A percentile compares a stretch with the other conserved stretches of the same genome.
Conservation (phyloP, 2,888 invertebrate species). For the Ophioninae sp. region DNA sequence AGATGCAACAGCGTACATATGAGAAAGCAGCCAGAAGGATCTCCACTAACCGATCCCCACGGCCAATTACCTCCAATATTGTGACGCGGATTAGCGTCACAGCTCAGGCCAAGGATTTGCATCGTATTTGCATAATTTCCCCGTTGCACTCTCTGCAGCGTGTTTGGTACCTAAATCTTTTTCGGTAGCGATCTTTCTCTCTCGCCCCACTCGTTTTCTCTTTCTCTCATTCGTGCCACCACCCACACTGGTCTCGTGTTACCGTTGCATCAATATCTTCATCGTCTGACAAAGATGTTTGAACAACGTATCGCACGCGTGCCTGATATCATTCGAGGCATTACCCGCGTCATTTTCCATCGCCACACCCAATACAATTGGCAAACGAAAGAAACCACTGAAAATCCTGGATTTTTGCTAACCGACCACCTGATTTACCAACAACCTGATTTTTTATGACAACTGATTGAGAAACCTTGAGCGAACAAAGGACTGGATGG, state of each 20-base stretch:
- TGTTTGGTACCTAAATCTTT: conserved; percentile 59
- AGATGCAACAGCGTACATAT: conserved; percentile 21
- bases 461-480: too few species aligned
- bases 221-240: neutral
- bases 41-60: conserved; percentile 64
- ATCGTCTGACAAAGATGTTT: conserved; percentile 15
- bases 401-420: too few species aligned
- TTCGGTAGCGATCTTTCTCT: conserved; percentile 51
- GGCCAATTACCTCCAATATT: conserved; percentile 80
- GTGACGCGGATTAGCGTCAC: conserved; percentile 79
- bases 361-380: too few species aligned
- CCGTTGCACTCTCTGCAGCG: conserved; percentile 72
- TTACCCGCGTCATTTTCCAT: too few species aligned
- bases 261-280: conserved; percentile 18
- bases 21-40: conserved; percentile 58
- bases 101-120: conserved; percentile 76
- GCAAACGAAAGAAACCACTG: too few species aligned
- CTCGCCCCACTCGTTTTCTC: neutral
- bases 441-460: too few species aligned
- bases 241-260: conserved; percentile 36
- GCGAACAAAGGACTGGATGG: too few species aligned
- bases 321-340: too few species aligned
- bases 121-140: conserved; percentile 80
- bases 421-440: too few species aligned
- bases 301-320: too few species aligned